Conservation (phyloP, 2,113 vertebrate genomes). For the Sula dactylatra region DNA sequence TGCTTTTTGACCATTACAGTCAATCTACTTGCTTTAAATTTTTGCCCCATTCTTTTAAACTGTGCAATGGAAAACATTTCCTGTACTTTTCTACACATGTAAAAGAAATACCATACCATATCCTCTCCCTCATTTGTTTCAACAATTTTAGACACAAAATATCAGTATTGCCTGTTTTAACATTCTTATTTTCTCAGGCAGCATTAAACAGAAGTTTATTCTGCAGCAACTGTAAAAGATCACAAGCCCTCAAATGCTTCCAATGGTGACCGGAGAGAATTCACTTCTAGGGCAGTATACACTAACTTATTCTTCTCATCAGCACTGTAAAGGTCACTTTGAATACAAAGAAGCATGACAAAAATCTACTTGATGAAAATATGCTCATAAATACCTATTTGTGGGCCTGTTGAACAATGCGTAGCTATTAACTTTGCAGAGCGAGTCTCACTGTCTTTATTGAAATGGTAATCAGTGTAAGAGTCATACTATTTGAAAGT, state of each 20-base stretch:
- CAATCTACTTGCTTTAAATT: neutral
- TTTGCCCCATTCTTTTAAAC: neutral
- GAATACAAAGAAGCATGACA: neutral
- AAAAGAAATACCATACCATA: neutral
- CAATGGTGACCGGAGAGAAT: neutral
- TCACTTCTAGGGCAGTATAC: neutral
- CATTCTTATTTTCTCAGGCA: neutral
- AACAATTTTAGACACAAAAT: neutral
- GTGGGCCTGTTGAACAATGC: neutral
- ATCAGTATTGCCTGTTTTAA: neutral
- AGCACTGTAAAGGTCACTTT: slow-evolving; percentile 13
- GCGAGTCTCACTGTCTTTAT: neutral
- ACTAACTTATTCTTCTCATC: neutral
- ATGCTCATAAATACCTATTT: slow-evolving; percentile 17
- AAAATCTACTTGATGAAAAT: neutral
- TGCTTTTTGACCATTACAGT: neutral
- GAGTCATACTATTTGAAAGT: neutral
- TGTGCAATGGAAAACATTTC: neutral
- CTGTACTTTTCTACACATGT: neutral
- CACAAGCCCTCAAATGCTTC: neutral
- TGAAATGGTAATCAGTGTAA: neutral
- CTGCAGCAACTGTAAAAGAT: neutral
- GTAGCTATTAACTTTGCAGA: slow-evolving; percentile 22
- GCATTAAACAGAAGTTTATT: neutral
- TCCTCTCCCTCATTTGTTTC: neutral